These are phyloP conservation scores for Dryas iulia DNA, from an alignment of 1,140 invertebrate species.

Conservation along the genomic window DNA sequence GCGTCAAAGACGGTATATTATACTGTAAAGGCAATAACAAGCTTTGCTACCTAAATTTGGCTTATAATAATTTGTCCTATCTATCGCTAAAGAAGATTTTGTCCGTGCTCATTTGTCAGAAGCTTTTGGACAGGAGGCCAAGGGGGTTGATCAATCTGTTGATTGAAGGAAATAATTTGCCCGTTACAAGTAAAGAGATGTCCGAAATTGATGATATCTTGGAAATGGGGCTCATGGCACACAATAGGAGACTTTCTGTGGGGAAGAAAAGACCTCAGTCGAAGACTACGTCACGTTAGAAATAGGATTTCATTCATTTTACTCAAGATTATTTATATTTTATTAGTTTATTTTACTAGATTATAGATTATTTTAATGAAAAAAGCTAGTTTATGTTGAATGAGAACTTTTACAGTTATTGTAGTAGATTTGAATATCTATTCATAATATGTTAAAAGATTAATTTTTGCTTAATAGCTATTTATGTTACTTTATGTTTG, in stretches of 20 bases:
- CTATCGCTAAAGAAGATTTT: slow-evolving; percentile 44
- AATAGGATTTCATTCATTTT: too few species aligned
- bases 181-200: slow-evolving; percentile 46
- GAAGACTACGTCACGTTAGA: slow-evolving; percentile 20
- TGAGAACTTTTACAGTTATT: too few species aligned
- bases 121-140: slow-evolving; percentile 39
- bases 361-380: too few species aligned
- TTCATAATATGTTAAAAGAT: too few species aligned
- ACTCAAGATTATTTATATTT: too few species aligned
- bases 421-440: too few species aligned
- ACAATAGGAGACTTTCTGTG: slow-evolving; percentile 4
- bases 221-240: slow-evolving; percentile 22
- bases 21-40: slow-evolving; percentile 56
- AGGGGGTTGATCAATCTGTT: slow-evolving; percentile 51
- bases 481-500: too few species aligned
- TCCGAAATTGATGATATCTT: slow-evolving; percentile 43
- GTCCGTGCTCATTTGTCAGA: slow-evolving; percentile 46
- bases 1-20: slow-evolving; percentile 27
- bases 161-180: slow-evolving; percentile 58
- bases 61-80: slow-evolving; percentile 56
- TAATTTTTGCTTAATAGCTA: too few species aligned
- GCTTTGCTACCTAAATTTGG: slow-evolving; percentile 50
- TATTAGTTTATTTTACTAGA: too few species aligned
- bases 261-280: slow-evolving; percentile 17
- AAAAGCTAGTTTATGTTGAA: too few species aligned